Percentiles rank a stretch among this genome's conserved stretches.
These are phyloP conservation scores for Clarias laeviceps DNA, from an alignment of 2,797 vertebrate species.

Conservation along the genomic window DNA sequence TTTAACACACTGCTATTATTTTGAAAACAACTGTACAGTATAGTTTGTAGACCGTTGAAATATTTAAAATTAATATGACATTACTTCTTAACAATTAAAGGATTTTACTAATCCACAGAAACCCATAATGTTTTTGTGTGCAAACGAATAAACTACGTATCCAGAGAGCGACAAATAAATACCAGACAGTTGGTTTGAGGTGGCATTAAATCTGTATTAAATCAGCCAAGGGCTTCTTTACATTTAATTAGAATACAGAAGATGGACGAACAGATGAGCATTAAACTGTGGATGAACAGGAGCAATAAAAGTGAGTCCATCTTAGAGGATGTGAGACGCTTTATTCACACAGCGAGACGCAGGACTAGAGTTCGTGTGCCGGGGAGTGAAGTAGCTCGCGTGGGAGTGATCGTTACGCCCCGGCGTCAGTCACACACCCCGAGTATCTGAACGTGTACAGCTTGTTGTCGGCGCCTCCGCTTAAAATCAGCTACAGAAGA, in stretches of 20 bases:
- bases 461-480: slow-evolving; percentile 97
- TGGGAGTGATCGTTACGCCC: slow-evolving; percentile 73
- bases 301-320: background rate
- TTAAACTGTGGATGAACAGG: background rate
- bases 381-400: background rate
- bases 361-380: background rate
- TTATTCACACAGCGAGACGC: background rate
- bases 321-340: background rate
- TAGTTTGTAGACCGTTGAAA: background rate
- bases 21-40: too few relatives aligned
- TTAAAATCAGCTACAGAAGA: slow-evolving; percentile 83
- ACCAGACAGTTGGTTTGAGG: background rate
- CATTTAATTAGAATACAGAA: background rate
- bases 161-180: background rate
- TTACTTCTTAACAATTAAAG: background rate
- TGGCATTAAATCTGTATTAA: slow-evolving; percentile 3
- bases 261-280: background rate
- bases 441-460: slow-evolving; percentile 91
- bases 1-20: too few relatives aligned
- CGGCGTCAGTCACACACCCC: slow-evolving; percentile 79
- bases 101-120: background rate
- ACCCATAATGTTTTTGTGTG: background rate
- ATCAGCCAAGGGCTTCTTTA: background rate
- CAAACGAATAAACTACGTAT: background rate
- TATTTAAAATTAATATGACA: background rate